Evolutionary conservation across 1,140 invertebrate genomes (phyloP).

Genomic region (Trissolcus basalis): DNA sequence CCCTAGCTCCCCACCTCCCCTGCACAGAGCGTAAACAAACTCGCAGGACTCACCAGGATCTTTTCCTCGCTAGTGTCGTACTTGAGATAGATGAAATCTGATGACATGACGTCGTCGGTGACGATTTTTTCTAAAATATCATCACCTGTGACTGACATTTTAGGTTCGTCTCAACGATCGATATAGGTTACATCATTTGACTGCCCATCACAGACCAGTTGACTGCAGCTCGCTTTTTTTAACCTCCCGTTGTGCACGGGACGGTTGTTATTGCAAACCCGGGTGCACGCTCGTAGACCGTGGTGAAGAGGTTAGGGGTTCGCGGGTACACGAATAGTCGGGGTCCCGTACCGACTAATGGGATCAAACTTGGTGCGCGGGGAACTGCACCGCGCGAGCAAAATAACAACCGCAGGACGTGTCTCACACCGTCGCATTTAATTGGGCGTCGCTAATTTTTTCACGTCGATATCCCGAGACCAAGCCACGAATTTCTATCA

Average conservation of each 20-base stretch:
- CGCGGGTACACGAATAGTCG: background rate
- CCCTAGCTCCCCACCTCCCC: background rate
- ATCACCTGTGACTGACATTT: slow-evolving; percentile 49
- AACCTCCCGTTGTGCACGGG: background rate
- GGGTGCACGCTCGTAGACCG: background rate
- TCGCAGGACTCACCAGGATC: slow-evolving; percentile 16
- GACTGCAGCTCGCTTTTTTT: background rate
- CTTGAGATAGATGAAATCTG: slow-evolving; percentile 43
- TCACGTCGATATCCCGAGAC: background rate
- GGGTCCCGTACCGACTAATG: background rate
- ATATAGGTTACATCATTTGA: slow-evolving; percentile 34
- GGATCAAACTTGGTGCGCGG: background rate
- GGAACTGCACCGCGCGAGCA: background rate
- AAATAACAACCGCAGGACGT: background rate
- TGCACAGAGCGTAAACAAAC: slow-evolving; percentile 1
- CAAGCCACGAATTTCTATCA: slow-evolving; percentile 17
- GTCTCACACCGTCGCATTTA: background rate
- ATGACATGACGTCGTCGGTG: slow-evolving; percentile 17
- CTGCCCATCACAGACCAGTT: slow-evolving; percentile 3
- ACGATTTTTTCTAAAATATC: slow-evolving; percentile 56
- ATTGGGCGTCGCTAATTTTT: background rate
- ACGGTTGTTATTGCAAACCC: background rate
- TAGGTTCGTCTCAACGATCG: slow-evolving; percentile 6
- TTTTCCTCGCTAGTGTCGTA: slow-evolving; percentile 23
- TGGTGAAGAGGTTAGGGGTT: slow-evolving; percentile 1